Evolutionary conservation across 1,140 invertebrate species (phyloP), one percentile per base, ranked within the genome.

Genomic region (Bombus superbus): DNA sequence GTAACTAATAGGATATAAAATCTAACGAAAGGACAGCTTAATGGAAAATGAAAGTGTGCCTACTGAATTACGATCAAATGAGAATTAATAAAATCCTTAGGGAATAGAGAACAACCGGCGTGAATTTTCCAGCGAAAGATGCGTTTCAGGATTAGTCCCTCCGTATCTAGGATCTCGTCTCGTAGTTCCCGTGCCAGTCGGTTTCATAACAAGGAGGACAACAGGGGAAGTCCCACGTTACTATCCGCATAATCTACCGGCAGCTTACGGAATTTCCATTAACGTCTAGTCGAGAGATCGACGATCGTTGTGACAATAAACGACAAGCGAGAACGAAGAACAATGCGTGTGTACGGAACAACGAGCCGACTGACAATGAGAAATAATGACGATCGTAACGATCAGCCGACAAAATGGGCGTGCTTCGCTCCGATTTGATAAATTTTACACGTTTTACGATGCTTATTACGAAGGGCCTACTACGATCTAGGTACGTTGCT

Each of bases 261-360:
- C 59, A 72, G 32, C 72, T 76, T 68, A 66, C 80, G 80, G 85
- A 77, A 83, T 86, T 86, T 86, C 85, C 80, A 86, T 86, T 76
- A 86, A 76, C 85, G 73, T 86, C 80, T 76, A 35, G 83, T 57
- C 40, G 76, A 82, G 64, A 75, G 85, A 86, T 76, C 80, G 80
- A 71, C 71, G 71, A 81, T 82, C 69, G 69, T 38, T 74, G 78
- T 79, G 59, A 81, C 72, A 80, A 73, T 62, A 85, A 85, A 72
- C 76, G 82, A 78, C 62, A 53, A 32, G 22, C 42, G 11, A 69
- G 38, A 78, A 72, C 32, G 64, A 53, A 47, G 83, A 84, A 85
- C 66, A 80, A 79, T 79, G 76, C 66, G 53, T 44, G n/a, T 59
- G 5, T n/a, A 28, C 25, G 81, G 35, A 62, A n/a, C 44, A 57